Evolutionary conservation across 2,888 invertebrate genomes (phyloP).

Genomic region (Drosophila monieri): DNA sequence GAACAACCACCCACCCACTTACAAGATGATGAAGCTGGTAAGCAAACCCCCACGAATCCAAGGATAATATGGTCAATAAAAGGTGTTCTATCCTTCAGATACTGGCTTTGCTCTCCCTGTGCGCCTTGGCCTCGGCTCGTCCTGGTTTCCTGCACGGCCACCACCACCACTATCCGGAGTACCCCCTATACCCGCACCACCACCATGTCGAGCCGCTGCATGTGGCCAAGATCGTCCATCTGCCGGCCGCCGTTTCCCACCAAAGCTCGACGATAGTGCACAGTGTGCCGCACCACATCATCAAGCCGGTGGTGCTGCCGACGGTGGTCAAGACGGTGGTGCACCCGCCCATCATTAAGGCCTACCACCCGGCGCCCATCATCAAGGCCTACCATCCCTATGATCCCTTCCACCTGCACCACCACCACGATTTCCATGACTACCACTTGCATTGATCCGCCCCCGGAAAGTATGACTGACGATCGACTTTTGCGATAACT

Average conservation of each 20-base stretch:
- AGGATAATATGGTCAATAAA: background rate
- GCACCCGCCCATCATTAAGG: slow-evolving; percentile 78
- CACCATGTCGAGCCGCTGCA: slow-evolving; percentile 76
- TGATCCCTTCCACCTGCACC: slow-evolving; percentile 76
- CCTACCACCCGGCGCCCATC: slow-evolving; percentile 81
- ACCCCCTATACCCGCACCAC: slow-evolving; percentile 51
- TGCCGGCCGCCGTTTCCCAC: slow-evolving; percentile 82
- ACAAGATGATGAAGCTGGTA: slow-evolving; percentile 72
- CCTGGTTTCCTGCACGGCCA: slow-evolving; percentile 82
- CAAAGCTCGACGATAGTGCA: slow-evolving; percentile 82
- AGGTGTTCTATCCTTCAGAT: slow-evolving; percentile 37
- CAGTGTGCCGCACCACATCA: slow-evolving; percentile 79
- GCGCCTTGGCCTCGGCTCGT: slow-evolving; percentile 72
- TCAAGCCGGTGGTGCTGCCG: slow-evolving; percentile 81
- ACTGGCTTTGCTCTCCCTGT: slow-evolving; percentile 57
- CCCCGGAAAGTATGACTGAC: slow-evolving; percentile 17
- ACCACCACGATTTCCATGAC: slow-evolving; percentile 69
- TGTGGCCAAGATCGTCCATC: slow-evolving; percentile 78
- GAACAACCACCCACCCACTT: slow-evolving; percentile 17
- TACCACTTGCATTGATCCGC: slow-evolving; percentile 66
- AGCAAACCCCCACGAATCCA: slow-evolving; percentile 19
- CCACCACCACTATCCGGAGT: slow-evolving; percentile 73
- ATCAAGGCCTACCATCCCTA: slow-evolving; percentile 79
- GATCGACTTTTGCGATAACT: slow-evolving; percentile 13
- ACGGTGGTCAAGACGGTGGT: slow-evolving; percentile 80